Evolutionary conservation across 2,113 vertebrate genomes (phyloP).

Genomic region (Upupa epops): DNA sequence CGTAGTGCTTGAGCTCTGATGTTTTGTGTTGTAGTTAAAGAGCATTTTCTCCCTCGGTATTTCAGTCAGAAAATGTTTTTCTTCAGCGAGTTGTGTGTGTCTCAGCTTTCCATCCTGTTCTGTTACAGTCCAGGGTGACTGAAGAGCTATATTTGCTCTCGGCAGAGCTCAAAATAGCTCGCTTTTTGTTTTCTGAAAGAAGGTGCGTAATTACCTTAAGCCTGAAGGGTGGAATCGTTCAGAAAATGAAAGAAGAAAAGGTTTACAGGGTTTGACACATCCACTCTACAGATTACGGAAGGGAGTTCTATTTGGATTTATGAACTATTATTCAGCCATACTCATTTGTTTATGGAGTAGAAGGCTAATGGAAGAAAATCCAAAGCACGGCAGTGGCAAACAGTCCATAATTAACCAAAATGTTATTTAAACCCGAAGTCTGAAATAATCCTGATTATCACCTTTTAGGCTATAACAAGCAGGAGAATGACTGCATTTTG

Average conservation of each 20-base stretch:
- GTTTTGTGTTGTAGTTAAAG: neutral
- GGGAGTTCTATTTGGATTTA: neutral
- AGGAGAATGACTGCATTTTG: neutral
- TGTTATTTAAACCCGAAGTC: neutral
- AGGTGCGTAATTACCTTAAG: neutral
- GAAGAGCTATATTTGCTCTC: neutral
- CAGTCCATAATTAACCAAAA: neutral
- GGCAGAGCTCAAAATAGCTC: neutral
- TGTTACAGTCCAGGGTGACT: neutral
- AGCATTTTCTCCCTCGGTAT: neutral
- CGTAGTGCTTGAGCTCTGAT: neutral
- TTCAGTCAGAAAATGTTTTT: neutral
- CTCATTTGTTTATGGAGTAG: neutral
- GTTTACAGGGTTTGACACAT: neutral
- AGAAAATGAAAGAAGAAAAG: neutral
- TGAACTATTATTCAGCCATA: neutral
- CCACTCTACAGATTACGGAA: neutral
- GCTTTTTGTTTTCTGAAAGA: constrained; percentile 1
- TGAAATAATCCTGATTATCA: neutral
- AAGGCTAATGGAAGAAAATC: neutral
- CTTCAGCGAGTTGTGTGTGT: neutral
- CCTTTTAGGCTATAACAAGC: neutral
- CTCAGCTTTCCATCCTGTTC: neutral
- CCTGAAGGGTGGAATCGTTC: neutral
- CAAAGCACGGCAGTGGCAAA: neutral